phyloP scores from a whole-genome alignment of 2,113 vertebrate species.

The Rafetus swinhoei region DNA sequence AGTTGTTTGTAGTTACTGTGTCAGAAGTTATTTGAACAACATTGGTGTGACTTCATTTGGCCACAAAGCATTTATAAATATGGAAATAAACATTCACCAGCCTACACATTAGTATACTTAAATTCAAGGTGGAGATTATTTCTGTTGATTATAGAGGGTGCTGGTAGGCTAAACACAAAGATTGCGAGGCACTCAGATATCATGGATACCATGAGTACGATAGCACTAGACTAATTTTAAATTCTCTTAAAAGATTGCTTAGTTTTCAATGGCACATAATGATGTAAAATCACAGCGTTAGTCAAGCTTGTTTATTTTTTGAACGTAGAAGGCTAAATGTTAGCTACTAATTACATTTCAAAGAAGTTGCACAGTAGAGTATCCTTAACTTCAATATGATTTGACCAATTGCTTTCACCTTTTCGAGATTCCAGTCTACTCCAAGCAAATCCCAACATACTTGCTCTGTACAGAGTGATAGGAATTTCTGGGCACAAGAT shows the following conservation, averaged over 20 bases:
- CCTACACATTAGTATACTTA: background rate
- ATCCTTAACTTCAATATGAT: background rate
- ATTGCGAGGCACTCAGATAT: accelerated
- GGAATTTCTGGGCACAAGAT: background rate
- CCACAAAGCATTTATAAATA: too few relatives aligned
- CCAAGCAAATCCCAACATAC: background rate
- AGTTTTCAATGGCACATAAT: too few relatives aligned
- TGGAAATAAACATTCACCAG: background rate
- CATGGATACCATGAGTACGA: background rate
- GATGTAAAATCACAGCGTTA: background rate
- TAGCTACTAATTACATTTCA: background rate
- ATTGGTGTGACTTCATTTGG: background rate
- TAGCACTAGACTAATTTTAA: background rate
- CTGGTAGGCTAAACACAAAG: accelerated
- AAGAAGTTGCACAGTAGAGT: background rate
- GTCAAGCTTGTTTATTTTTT: background rate
- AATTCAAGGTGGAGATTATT: background rate
- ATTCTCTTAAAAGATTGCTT: background rate
- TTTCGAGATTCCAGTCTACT: background rate
- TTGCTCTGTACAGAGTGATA: background rate
- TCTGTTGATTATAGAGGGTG: background rate
- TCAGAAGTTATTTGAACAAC: background rate
- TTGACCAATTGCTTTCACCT: background rate
- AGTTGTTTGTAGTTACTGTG: too few relatives aligned
- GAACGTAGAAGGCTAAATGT: background rate